A percentile compares a stretch with the other conserved stretches of the same genome.
Conservation (phyloP, 2,113 vertebrate genomes). For the Apteryx owenii region DNA sequence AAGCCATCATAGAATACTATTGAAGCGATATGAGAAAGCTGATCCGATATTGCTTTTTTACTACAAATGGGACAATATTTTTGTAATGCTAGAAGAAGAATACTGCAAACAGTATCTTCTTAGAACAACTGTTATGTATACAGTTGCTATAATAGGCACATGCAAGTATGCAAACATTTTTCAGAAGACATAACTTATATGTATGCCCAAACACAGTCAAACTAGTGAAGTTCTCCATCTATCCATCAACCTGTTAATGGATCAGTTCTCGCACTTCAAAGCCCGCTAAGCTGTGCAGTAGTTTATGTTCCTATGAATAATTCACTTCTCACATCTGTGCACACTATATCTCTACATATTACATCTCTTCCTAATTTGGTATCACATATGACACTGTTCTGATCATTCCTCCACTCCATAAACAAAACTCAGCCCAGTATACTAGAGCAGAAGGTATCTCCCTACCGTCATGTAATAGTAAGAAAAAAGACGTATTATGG, state of each 20-base stretch:
- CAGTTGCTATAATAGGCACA: neutral
- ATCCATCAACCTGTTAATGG: neutral
- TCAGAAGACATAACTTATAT: neutral
- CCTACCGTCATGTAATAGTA: neutral
- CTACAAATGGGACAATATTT: neutral
- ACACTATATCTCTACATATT: neutral
- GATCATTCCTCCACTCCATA: neutral
- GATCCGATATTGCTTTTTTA: neutral
- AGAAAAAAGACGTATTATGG: neutral
- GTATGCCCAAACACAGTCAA: neutral
- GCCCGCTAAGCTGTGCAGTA: neutral
- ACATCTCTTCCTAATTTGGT: neutral
- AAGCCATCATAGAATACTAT: neutral
- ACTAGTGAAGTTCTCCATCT: neutral
- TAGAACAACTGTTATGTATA: neutral
- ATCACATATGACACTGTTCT: neutral
- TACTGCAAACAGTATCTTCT: neutral
- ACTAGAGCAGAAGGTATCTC: neutral
- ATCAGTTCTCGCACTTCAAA: neutral
- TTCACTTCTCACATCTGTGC: neutral
- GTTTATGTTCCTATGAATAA: neutral
- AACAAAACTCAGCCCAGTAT: neutral
- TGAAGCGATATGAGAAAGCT: neutral
- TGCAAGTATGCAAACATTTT: neutral
- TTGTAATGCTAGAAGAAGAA: neutral